phyloP scores from a whole-genome alignment of 2,113 vertebrate genomes.

The Cyprinodon brontotheroides region DNA sequence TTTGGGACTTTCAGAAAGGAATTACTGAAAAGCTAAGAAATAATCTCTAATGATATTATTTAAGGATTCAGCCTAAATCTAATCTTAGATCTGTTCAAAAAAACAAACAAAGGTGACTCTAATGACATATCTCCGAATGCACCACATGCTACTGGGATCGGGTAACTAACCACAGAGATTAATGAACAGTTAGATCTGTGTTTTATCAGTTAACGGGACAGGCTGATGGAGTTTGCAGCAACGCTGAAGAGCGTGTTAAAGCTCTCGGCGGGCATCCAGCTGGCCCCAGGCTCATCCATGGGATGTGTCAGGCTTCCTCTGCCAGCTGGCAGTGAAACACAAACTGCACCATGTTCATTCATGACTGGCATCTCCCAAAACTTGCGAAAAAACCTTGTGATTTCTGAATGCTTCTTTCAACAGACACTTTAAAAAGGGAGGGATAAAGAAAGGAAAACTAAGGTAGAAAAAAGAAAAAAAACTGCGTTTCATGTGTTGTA shows the following conservation, averaged over 20 bases:
- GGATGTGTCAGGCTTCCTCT: constrained; percentile 67
- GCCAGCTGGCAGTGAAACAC: constrained; percentile 78
- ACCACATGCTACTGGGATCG: constrained; percentile 55
- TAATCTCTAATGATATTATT: background rate
- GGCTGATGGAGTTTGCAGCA: constrained; percentile 68
- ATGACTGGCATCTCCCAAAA: constrained; percentile 71
- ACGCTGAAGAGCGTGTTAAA: constrained; percentile 69
- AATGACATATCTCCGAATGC: constrained; percentile 32
- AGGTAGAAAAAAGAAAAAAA: constrained; percentile 37
- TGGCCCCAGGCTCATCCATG: constrained; percentile 69
- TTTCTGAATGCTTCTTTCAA: constrained; percentile 67
- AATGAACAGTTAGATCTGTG: constrained; percentile 75
- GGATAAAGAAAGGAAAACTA: constrained; percentile 15
- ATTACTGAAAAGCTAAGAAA: background rate
- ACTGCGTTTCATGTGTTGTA: constrained; percentile 57
- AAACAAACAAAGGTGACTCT: background rate
- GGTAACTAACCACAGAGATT: constrained; percentile 67
- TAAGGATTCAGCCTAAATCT: background rate
- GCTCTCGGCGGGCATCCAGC: constrained; percentile 74
- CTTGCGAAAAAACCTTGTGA: constrained; percentile 66
- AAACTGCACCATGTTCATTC: constrained; percentile 66
- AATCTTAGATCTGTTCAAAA: constrained; percentile 31
- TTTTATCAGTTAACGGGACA: constrained; percentile 75
- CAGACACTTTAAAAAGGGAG: constrained; percentile 28
- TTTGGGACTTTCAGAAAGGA: background rate